A percentile compares a stretch with the other conserved stretches of the same genome.
These are phyloP conservation scores for Oceanodroma leucorhoa DNA, from an alignment of 2,797 vertebrate genomes.

Conservation along the genomic window DNA sequence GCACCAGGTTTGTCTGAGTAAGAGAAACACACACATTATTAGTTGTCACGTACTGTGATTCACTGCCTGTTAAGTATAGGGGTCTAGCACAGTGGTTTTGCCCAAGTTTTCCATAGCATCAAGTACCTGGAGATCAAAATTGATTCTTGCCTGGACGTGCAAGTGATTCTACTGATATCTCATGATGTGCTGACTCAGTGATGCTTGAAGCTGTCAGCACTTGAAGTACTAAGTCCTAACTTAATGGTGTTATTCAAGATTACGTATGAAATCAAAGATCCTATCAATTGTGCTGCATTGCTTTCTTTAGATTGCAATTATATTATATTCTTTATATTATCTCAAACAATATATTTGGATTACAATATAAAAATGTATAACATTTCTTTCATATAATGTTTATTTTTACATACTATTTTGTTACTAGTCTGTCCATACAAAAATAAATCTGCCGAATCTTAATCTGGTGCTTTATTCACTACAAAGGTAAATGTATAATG, in stretches of 20 bases:
- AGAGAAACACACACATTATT: neutral
- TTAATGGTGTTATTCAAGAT: neutral
- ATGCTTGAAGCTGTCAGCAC: neutral
- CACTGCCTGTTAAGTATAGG: neutral
- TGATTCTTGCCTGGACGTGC: neutral
- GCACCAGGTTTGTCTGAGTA: neutral
- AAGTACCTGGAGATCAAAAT: neutral
- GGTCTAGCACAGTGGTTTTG: neutral
- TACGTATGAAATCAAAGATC: neutral
- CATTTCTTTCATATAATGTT: neutral
- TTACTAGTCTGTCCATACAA: neutral
- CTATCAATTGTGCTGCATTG: neutral
- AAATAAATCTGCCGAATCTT: neutral
- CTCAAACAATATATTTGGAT: neutral
- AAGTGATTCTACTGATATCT: rapidly evolving
- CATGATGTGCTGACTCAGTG: neutral
- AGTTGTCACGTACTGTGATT: neutral
- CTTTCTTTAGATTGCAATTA: neutral
- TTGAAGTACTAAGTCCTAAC: neutral
- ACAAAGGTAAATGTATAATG: rapidly evolving
- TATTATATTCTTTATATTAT: neutral
- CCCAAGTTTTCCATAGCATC: neutral
- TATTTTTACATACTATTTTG: neutral
- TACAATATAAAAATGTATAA: neutral
- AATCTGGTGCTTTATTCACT: rapidly evolving